A percentile compares a stretch with the other conserved stretches of the same genome.
Conservation (phyloP, 53 echinoderm and acorn worm species). For the Henricia sp. region DNA sequence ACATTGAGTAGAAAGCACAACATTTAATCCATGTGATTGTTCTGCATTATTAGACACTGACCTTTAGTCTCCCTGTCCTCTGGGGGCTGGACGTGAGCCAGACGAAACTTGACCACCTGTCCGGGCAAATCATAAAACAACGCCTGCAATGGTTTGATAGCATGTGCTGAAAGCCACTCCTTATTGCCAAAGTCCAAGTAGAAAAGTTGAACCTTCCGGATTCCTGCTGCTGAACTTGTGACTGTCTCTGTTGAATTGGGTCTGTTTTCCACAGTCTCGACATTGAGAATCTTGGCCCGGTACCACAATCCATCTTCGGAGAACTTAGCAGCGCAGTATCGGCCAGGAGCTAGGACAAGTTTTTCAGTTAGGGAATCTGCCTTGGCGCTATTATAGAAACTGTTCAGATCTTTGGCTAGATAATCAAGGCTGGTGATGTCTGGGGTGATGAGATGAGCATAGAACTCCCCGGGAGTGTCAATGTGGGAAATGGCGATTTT, state of each 20-base stretch:
- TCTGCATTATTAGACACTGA: not conserved
- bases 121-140: conserved; percentile 76
- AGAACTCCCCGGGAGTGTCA: conserved; percentile 81
- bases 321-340: conserved; percentile 73
- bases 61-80: not conserved
- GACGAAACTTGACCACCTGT: conserved; percentile 77
- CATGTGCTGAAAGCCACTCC: conserved; percentile 72
- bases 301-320: conserved; percentile 78
- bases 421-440: conserved; percentile 76
- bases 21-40: too few relatives aligned
- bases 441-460: conserved; percentile 73
- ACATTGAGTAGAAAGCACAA: too few relatives aligned
- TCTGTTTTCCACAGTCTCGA: not conserved
- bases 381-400: conserved; percentile 47
- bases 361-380: not conserved
- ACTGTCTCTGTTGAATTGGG: not conserved
- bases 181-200: conserved; percentile 95
- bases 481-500: conserved; percentile 84
- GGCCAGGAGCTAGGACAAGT: conserved; percentile 24
- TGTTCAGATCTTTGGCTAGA: conserved; percentile 71
- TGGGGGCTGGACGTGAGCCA: conserved; percentile 64
- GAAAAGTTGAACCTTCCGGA: conserved; percentile 36
- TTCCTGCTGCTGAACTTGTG: not conserved
- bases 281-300: conserved; percentile 67
- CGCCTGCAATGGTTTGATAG: conserved; percentile 61